Conservation (phyloP, 2,113 vertebrate species). For the Picathartes gymnocephalus region DNA sequence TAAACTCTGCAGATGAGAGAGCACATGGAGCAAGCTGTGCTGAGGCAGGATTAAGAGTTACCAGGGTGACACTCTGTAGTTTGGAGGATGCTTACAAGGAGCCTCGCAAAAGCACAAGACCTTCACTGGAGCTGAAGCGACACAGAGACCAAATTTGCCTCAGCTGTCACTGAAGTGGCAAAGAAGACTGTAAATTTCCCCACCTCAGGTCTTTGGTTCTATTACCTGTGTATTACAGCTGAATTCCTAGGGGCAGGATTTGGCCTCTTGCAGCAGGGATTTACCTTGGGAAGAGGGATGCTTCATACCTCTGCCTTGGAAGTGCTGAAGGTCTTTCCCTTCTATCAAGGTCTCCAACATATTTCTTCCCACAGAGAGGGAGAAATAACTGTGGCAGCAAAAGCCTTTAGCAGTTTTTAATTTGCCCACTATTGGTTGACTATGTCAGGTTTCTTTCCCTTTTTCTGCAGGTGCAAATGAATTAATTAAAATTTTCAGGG, state of each 20-base stretch:
- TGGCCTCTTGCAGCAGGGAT: background rate
- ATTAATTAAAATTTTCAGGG: background rate
- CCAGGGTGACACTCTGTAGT: constrained; percentile 28
- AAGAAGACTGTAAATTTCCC: background rate
- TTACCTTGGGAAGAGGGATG: background rate
- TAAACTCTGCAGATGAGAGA: background rate
- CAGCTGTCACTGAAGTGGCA: background rate
- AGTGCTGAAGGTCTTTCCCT: background rate
- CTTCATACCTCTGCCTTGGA: background rate
- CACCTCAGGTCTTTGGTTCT: background rate
- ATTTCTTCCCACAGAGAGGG: background rate
- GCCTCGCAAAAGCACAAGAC: background rate
- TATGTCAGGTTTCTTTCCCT: background rate
- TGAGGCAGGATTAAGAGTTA: constrained; percentile 34
- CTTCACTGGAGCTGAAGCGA: background rate
- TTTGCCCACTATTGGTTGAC: background rate
- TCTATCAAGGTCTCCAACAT: background rate
- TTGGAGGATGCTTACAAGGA: constrained; percentile 1
- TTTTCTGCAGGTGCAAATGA: background rate
- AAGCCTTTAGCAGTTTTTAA: background rate
- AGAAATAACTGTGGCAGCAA: background rate
- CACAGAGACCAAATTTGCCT: background rate
- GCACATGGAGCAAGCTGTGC: background rate
- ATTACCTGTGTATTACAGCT: background rate
- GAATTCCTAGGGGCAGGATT: background rate